phyloP scores from a whole-genome alignment of 2,888 invertebrate genomes.

The Brachypalpus laphriformis region DNA sequence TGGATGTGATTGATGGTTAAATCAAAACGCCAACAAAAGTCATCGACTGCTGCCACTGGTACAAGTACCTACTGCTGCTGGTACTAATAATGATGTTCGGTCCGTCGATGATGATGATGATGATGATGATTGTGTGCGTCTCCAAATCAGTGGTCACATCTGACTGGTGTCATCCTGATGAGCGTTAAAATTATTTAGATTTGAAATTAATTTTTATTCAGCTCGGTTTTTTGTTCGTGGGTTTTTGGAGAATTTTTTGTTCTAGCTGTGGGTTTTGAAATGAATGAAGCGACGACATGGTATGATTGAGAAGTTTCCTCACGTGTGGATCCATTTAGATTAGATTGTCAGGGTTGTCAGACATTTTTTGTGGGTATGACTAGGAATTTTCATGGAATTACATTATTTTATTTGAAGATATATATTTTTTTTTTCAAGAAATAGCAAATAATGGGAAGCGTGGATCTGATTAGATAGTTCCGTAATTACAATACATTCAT shows the following conservation, averaged over 20 bases:
- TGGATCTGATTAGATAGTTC: not conserved
- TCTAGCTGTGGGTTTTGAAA: not conserved
- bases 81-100: conserved; percentile 4
- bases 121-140: not conserved
- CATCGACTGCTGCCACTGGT: conserved; percentile 11
- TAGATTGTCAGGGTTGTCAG: not conserved
- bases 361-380: not conserved
- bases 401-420: not conserved
- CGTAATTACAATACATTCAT: too few species aligned
- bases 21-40: conserved; percentile 52
- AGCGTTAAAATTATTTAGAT: conserved; percentile 9
- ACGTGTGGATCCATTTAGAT: not conserved
- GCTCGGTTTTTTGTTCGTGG: not conserved
- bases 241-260: not conserved
- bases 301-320: conserved; percentile 2
- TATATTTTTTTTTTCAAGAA: not conserved
- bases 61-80: not conserved
- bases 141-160: conserved; percentile 10
- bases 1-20: conserved; percentile 60
- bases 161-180: conserved; percentile 21
- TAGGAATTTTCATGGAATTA: not conserved
- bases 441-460: not conserved
- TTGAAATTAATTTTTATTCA: conserved; percentile 27
- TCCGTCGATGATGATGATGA: conserved; percentile 2
- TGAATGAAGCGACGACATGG: not conserved